Percentiles rank a stretch among this genome's conserved stretches.
Evolutionary conservation across 2,888 invertebrate genomes (phyloP).

Genomic region (Bugula neritina): DNA sequence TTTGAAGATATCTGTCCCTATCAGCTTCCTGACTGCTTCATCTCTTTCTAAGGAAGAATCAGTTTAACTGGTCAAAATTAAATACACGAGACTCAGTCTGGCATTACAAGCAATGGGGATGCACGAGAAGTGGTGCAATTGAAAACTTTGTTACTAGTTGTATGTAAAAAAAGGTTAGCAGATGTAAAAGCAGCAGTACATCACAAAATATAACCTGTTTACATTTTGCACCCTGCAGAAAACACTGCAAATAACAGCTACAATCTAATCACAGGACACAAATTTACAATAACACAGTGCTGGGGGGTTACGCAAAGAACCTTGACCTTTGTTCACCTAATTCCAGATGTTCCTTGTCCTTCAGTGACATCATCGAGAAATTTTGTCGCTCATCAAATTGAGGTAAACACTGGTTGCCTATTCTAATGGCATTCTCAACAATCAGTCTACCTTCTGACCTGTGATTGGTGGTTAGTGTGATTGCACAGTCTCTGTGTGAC

Average conservation of each 20-base stretch:
- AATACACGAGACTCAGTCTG: too few relatives aligned
- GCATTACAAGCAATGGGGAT: too few relatives aligned
- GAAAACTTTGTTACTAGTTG: neutral
- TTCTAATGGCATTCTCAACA: conserved; percentile 42
- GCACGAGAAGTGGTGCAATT: too few relatives aligned
- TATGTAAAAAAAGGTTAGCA: too few relatives aligned
- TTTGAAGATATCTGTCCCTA: conserved; percentile 31
- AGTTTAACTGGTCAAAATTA: too few relatives aligned
- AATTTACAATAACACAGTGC: too few relatives aligned
- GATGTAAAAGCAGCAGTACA: too few relatives aligned
- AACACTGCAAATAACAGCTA: too few relatives aligned
- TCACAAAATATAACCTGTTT: too few relatives aligned
- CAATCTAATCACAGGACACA: too few relatives aligned
- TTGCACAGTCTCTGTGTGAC: conserved; percentile 33
- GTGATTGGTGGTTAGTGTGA: conserved; percentile 42
- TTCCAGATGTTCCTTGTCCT: neutral
- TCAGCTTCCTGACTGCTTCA: conserved; percentile 32
- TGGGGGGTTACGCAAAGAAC: too few relatives aligned
- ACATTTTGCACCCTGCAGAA: too few relatives aligned
- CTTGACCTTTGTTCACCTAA: neutral
- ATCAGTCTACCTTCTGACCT: conserved; percentile 43
- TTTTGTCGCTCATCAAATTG: conserved; percentile 33
- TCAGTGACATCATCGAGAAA: conserved; percentile 30
- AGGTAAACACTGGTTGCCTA: conserved; percentile 37
- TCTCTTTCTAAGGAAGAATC: conserved; percentile 37